phyloP scores from a whole-genome alignment of 2,113 vertebrate species.

The Pedetes capensis region DNA sequence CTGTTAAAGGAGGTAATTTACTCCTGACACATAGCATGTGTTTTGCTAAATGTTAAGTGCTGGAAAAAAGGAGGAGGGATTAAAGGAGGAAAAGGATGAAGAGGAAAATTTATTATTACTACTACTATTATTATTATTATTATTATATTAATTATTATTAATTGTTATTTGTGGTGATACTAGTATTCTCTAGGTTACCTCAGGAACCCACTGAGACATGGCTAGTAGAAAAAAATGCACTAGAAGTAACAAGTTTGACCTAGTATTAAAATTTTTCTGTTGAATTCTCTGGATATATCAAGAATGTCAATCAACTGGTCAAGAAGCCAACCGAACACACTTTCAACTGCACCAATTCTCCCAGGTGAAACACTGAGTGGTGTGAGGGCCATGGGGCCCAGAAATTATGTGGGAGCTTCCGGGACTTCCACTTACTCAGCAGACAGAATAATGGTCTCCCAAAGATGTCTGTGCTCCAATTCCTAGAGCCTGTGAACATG shows the following conservation, averaged over 20 bases:
- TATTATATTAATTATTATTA: not conserved
- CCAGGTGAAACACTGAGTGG: not conserved
- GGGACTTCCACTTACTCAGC: too few relatives aligned
- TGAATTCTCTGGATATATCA: not conserved
- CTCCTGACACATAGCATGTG: not conserved
- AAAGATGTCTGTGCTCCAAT: not conserved
- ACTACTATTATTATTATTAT: not conserved
- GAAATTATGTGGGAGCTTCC: not conserved
- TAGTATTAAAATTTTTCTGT: not conserved
- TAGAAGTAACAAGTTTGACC: not conserved
- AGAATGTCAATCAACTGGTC: not conserved
- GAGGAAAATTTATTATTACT: not conserved
- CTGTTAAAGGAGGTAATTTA: not conserved
- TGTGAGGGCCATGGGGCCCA: rapidly evolving
- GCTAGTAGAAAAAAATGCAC: not conserved
- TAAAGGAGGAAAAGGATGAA: not conserved
- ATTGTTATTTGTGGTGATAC: too few relatives aligned
- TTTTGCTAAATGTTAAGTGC: not conserved
- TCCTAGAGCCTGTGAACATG: not conserved
- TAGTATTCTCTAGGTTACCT: not conserved
- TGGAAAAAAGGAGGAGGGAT: not conserved
- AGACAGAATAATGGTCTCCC: not conserved
- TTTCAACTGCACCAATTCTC: not conserved
- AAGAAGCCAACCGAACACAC: not conserved
- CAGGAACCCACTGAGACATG: not conserved